These are phyloP conservation scores for Campaea margaritaria DNA, from an alignment of 2,888 invertebrate genomes.

Conservation along the genomic window DNA sequence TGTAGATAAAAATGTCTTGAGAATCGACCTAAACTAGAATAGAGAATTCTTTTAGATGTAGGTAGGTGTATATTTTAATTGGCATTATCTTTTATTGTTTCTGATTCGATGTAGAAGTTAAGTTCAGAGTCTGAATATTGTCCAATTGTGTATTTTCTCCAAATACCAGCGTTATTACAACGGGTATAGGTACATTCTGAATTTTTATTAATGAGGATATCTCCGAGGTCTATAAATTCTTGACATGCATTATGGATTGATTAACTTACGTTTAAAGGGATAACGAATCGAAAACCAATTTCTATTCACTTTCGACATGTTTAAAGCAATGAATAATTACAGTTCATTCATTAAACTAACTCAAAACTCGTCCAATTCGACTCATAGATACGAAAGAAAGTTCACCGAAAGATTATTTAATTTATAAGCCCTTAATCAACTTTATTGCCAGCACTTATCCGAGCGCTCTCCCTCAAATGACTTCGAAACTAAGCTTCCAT, in stretches of 20 bases:
- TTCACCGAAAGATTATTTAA: slow-evolving; percentile 64
- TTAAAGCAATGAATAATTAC: slow-evolving; percentile 49
- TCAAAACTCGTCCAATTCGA: slow-evolving; percentile 50
- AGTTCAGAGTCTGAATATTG: too few species aligned
- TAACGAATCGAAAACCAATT: slow-evolving; percentile 37
- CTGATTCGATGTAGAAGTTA: too few species aligned
- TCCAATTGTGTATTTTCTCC: too few species aligned
- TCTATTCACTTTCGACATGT: slow-evolving; percentile 35
- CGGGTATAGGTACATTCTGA: too few species aligned
- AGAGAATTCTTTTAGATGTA: too few species aligned
- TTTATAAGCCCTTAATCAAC: slow-evolving; percentile 73
- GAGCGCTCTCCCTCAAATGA: slow-evolving; percentile 58
- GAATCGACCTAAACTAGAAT: too few species aligned
- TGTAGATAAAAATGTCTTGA: too few species aligned
- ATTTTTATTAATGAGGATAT: background rate
- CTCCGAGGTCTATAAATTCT: slow-evolving; percentile 12
- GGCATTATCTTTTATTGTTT: too few species aligned
- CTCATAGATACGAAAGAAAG: slow-evolving; percentile 62
- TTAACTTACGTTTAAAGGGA: slow-evolving; percentile 28
- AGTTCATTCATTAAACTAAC: slow-evolving; percentile 55
- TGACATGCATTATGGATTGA: slow-evolving; percentile 24
- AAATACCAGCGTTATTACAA: too few species aligned
- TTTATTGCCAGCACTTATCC: slow-evolving; percentile 60
- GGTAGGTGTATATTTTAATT: too few species aligned
- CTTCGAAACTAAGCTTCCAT: slow-evolving; percentile 51